These are phyloP conservation scores for Clarias pachynema DNA, from an alignment of 2,797 vertebrate species.

Conservation along the genomic window DNA sequence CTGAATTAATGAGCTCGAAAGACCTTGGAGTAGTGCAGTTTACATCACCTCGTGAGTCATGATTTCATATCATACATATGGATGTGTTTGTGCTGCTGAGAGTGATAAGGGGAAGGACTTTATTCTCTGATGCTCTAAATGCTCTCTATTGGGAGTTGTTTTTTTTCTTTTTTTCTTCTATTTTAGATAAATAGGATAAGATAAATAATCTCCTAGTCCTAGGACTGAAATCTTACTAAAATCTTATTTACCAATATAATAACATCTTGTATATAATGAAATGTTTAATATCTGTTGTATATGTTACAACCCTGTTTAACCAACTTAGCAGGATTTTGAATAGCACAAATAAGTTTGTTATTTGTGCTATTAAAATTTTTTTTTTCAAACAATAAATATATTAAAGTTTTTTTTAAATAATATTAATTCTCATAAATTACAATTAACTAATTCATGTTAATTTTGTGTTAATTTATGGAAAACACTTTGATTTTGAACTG, in stretches of 20 bases:
- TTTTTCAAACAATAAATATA: neutral
- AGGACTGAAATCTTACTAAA: too few relatives aligned
- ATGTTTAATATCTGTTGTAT: too few relatives aligned
- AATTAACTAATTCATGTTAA: neutral
- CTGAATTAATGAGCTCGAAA: slow-evolving; percentile 28
- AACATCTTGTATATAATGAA: too few relatives aligned
- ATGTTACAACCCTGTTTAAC: neutral
- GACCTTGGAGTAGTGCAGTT: neutral
- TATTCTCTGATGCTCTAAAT: neutral
- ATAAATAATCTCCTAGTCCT: too few relatives aligned
- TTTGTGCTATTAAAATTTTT: neutral
- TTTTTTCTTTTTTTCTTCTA: neutral
- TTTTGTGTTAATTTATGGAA: neutral
- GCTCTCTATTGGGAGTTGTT: neutral
- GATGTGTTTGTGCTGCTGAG: slow-evolving; percentile 16
- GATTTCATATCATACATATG: slow-evolving; percentile 9
- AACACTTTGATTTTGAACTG: neutral
- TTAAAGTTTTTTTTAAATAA: neutral
- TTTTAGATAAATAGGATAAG: too few relatives aligned
- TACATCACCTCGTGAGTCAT: slow-evolving; percentile 14
- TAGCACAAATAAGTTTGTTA: neutral
- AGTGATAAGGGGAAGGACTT: neutral
- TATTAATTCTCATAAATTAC: neutral
- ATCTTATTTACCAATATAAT: too few relatives aligned
- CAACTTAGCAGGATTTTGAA: neutral